Percentiles rank a stretch among this genome's conserved stretches.
phyloP scores from a whole-genome alignment of 2,888 invertebrate species.

The Drosophila atripex region DNA sequence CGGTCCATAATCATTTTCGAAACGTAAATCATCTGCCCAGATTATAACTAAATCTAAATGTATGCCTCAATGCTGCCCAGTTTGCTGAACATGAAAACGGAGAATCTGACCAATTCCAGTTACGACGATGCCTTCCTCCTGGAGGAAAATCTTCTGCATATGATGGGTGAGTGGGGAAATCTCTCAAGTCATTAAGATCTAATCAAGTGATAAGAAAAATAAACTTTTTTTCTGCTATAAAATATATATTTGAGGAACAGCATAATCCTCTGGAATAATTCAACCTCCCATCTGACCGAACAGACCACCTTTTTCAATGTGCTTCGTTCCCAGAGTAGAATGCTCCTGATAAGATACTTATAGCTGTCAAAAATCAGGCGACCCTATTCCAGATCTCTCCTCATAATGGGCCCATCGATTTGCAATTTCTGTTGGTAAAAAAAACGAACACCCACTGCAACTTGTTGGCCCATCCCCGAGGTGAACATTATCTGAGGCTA shows the following conservation, averaged over 20 bases:
- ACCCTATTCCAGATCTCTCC: constrained; percentile 32
- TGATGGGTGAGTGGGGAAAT: constrained; percentile 82
- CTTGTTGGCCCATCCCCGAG: constrained; percentile 27
- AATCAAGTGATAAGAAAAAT: too few relatives aligned
- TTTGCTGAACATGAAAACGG: constrained; percentile 84
- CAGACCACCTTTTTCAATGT: neutral
- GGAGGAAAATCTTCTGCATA: constrained; percentile 82
- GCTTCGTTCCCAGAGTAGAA: constrained; percentile 38
- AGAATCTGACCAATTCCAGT: constrained; percentile 78
- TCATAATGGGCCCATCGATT: constrained; percentile 24
- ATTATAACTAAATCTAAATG: constrained; percentile 49
- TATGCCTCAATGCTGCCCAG: constrained; percentile 72
- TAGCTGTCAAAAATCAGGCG: constrained; percentile 60
- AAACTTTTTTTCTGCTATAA: neutral
- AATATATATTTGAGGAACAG: too few relatives aligned
- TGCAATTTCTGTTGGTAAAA: too few relatives aligned
- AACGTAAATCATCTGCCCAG: constrained; percentile 22
- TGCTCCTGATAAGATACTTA: constrained; percentile 63
- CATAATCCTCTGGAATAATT: neutral
- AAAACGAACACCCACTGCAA: constrained; percentile 9
- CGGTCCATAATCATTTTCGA: constrained; percentile 10
- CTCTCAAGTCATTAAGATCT: too few relatives aligned
- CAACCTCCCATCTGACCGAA: neutral
- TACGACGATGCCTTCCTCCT: constrained; percentile 82
- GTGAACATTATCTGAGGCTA: constrained; percentile 14